Evolutionary conservation across 2,113 vertebrate genomes (phyloP).

Genomic region (Myotis yumanensis): DNA sequence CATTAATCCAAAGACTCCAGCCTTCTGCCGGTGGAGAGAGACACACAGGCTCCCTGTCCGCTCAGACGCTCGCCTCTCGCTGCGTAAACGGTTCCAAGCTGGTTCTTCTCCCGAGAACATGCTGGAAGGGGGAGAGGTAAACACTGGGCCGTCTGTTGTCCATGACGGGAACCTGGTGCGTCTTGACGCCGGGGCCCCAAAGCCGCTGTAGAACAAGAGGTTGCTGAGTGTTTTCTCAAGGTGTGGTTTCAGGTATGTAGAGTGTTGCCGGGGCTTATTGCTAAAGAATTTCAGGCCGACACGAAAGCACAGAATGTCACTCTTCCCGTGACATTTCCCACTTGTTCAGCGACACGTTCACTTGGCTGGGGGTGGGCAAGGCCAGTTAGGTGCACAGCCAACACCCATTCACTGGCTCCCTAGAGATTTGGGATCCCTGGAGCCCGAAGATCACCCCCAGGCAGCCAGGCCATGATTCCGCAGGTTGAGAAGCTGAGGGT

Average conservation of each 20-base stretch:
- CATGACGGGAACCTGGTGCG: background rate
- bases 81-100: conserved; percentile 45
- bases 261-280: background rate
- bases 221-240: background rate
- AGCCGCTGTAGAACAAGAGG: background rate
- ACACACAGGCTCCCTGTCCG: background rate
- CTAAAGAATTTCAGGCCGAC: background rate
- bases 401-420: background rate
- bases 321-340: background rate
- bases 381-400: no score
- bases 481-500: background rate
- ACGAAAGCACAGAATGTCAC: background rate
- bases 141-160: background rate
- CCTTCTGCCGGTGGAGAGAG: conserved; percentile 13
- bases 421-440: background rate
- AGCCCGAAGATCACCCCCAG: background rate
- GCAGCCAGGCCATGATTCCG: background rate
- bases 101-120: conserved; percentile 43
- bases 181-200: background rate
- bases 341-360: background rate
- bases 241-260: background rate
- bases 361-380: background rate
- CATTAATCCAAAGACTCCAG: conserved; percentile 54
- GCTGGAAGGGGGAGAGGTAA: background rate
- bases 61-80: conserved; percentile 42